Conservation (phyloP, 2,888 invertebrate genomes). For the Ryuthela nishihirai region DNA sequence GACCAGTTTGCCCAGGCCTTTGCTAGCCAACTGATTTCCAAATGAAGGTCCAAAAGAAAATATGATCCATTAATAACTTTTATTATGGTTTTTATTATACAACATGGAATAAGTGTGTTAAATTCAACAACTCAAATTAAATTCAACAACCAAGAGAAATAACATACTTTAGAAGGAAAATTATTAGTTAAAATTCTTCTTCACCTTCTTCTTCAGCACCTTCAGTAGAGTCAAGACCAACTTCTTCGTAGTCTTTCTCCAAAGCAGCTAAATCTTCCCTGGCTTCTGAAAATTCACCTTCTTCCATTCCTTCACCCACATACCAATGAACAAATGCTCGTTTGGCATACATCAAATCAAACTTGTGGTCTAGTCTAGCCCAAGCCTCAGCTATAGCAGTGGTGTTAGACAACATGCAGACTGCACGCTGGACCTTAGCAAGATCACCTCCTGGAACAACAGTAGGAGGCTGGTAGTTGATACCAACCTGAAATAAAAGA, state of each 20-base stretch:
- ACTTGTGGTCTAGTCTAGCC: constrained; percentile 93
- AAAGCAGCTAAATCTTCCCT: constrained; percentile 53
- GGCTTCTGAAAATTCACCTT: constrained; percentile 54
- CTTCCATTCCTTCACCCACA: constrained; percentile 56
- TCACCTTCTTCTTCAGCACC: constrained; percentile 42
- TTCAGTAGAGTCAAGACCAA: constrained; percentile 45
- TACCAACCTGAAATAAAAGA: constrained; percentile 41
- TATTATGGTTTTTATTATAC: no score
- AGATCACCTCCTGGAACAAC: constrained; percentile 66
- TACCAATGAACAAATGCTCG: constrained; percentile 94
- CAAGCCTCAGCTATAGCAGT: constrained; percentile 96
- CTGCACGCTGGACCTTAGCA: constrained; percentile 70
- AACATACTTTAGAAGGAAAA: no score
- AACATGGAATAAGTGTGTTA: no score
- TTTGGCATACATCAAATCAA: constrained; percentile 96
- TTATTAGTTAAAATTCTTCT: constrained; percentile 28
- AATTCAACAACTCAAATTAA: no score
- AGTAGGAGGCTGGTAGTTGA: constrained; percentile 61
- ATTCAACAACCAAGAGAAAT: no score
- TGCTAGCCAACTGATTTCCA: no score
- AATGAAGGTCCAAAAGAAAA: no score
- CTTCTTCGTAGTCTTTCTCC: constrained; percentile 53
- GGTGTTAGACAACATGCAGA: constrained; percentile 82
- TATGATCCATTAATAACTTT: no score
- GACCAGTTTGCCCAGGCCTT: no score